Evolutionary conservation across 2,113 vertebrate species (phyloP), one percentile per base, ranked within the genome.

Genomic region (Saccopteryx bilineata): DNA sequence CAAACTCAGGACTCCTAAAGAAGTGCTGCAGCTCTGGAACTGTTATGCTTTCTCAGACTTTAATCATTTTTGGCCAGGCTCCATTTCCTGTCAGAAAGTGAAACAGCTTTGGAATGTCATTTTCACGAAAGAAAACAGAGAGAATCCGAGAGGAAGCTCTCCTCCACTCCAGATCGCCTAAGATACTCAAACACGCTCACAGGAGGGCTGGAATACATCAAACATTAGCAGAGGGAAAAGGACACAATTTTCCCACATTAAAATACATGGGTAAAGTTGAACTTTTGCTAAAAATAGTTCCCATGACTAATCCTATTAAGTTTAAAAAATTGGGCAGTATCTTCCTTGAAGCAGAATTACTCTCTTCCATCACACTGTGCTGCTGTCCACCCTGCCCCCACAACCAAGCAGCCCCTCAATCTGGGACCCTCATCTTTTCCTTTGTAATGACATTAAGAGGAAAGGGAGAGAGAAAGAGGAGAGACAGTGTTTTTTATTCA

Each of bases 191-290:
- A 99, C 98, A 98, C 97, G 95, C 98, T 98, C 97, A 54, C 97
- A 99, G 99, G 99, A 98, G 98, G 99, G 98, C 99, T 99, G 99
- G 99, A 99, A 99, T 99, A 99, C 99, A 99, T 99, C 99, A 99
- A 99, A 99, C 99, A 99, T 99, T 98, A 99, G 98, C 98, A 98
- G 98, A 99, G 99, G 99, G 99, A 99, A 99, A 99, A 99, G 99
- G 99, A 99, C 99, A 99, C 98, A 98, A 99, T 99, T 99, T 99
- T 99, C 99, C 99, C 99, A 99, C 99, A 99, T 99, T 99, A 99
- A 99, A 99, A 99, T 99, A 99, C 99, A 98, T 98, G 99, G 99
- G 99, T 99, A 99, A 99, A 99, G 99, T 99, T 99, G 99, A 99
- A 99, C 99, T 99, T 98, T 97, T 97, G 98, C 99, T 99, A 99